Base-by-base conservation (phyloP, 2,888 invertebrate species). In the Vesta saturnalis region DNA sequence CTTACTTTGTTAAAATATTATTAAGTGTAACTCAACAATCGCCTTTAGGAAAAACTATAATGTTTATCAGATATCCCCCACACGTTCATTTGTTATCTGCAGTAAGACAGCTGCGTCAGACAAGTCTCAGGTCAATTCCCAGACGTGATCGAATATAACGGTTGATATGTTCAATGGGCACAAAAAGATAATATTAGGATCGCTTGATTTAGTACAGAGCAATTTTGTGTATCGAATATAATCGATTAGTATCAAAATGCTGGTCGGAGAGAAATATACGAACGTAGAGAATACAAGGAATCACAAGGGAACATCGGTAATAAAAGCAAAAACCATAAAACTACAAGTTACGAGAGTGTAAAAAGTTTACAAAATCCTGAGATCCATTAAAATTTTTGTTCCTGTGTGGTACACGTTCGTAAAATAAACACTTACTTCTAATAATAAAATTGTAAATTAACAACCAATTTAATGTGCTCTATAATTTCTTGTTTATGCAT, bases 131-230 rank as follows among this genome's bases (percentile, higher is more conserved):
- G 74, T 74, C 75, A 72, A 69, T 70, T 62, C 67, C 54, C 58
- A 64, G 71, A 78, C 78, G 77, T 77, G 77, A 77, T 77, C 76
- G 72, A 76, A 77, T 77, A 78, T 78, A 78, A 77, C 77, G 74
- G 64, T 69, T 69, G 73, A 62, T 66, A 66, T 72, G 74, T 75
- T 75, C 77, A 76, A 75, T 77, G 76, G 74, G 65, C 72, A 73
- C 74, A 72, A 75, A 75, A 72, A 74, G 77, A 78, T 77, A 77
- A 76, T 74, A 68, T 75, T 71, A 68, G 69, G 67, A 52, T 52
- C 74, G 73, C 73, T 75, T 76, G 76, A 78, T 77, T 77, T 76
- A 69, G 75, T 76, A 73, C 72, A 16, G 30, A 22, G 19, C 54
- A 39, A 35, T 43, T 35, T 49, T 62, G 57, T 62, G 47, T 49